Evolutionary conservation across 2,113 vertebrate species (phyloP).

Genomic region (Scopus umbretta): DNA sequence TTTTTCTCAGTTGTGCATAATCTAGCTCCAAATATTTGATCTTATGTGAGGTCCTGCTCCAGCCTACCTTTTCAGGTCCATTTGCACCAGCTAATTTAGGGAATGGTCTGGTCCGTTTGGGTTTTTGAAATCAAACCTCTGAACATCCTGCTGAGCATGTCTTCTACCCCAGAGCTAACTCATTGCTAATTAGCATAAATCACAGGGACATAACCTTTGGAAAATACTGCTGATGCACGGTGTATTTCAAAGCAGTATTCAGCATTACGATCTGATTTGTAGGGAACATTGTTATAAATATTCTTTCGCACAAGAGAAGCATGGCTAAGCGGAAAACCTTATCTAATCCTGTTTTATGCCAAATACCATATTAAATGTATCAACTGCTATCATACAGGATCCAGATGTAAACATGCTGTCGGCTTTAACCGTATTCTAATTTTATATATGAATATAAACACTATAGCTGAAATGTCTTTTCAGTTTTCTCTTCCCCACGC

Average conservation of each 20-base stretch:
- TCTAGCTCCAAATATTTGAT: background rate
- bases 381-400: conserved; percentile 4
- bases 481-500: background rate
- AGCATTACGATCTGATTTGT: background rate
- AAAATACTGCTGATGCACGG: background rate
- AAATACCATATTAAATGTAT: conserved; percentile 4
- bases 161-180: background rate
- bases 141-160: background rate
- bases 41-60: background rate
- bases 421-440: background rate
- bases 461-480: background rate
- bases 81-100: background rate
- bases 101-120: background rate
- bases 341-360: conserved; percentile 29
- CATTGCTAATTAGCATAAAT: background rate
- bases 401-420: conserved; percentile 17
- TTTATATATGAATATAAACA: background rate
- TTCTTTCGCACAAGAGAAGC: background rate
- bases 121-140: background rate
- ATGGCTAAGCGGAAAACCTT: conserved; percentile 13
- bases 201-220: background rate
- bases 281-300: background rate
- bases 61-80: background rate
- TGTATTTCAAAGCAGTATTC: background rate
- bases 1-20: background rate